These are phyloP conservation scores for Myopa tessellatipennis DNA, from an alignment of 2,888 invertebrate species.

Conservation along the genomic window DNA sequence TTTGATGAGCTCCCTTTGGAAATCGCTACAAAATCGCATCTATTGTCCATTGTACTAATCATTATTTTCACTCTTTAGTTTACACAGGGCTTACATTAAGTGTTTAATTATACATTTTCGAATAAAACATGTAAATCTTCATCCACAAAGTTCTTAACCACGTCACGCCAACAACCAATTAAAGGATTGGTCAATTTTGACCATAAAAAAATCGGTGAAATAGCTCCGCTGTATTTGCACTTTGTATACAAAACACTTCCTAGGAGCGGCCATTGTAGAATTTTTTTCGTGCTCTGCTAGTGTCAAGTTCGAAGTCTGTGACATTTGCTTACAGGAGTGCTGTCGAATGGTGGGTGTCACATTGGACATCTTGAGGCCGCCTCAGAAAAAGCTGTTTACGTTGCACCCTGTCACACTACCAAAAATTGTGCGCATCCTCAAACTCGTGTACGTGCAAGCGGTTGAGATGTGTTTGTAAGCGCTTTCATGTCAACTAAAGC, in stretches of 20 bases:
- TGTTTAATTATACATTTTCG: slow-evolving; percentile 46
- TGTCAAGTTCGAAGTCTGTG: slow-evolving; percentile 21
- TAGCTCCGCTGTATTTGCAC: slow-evolving; percentile 24
- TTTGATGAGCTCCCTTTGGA: slow-evolving; percentile 55
- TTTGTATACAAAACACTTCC: slow-evolving; percentile 49
- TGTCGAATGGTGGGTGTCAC: too few relatives aligned
- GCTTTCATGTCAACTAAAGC: too few relatives aligned
- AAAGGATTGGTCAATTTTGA: neutral
- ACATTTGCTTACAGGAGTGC: slow-evolving; percentile 17
- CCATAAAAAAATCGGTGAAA: slow-evolving; percentile 16
- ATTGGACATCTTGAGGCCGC: too few relatives aligned
- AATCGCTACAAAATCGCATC: slow-evolving; percentile 65
- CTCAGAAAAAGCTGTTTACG: too few relatives aligned
- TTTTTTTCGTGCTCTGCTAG: slow-evolving; percentile 28
- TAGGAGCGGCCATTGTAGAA: slow-evolving; percentile 47
- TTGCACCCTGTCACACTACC: too few relatives aligned
- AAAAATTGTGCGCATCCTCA: too few relatives aligned
- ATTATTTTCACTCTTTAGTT: slow-evolving; percentile 51
- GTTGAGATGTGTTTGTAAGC: too few relatives aligned
- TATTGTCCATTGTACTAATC: slow-evolving; percentile 67
- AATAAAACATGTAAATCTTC: slow-evolving; percentile 37
- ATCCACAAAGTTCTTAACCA: slow-evolving; percentile 29
- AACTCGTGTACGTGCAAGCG: too few relatives aligned
- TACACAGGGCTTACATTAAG: slow-evolving; percentile 29
- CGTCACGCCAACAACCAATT: slow-evolving; percentile 1